phyloP scores from a whole-genome alignment of 2,888 invertebrate genomes.

The Clanis bilineata region DNA sequence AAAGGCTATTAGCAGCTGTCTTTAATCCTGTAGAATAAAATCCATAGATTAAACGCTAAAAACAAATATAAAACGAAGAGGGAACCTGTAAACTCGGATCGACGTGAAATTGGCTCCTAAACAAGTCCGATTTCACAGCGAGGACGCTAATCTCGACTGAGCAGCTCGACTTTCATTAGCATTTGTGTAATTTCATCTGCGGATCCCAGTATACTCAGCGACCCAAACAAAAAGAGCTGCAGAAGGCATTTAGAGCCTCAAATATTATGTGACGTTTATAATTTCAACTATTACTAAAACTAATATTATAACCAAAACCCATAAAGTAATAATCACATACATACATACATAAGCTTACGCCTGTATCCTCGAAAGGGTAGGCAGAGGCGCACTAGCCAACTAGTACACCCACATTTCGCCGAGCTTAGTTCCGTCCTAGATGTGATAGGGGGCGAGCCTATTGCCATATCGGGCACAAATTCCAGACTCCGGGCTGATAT shows the following conservation, averaged over 20 bases:
- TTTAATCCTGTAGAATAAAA: not conserved
- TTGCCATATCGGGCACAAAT: no score
- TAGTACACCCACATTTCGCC: no score
- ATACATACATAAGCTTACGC: no score
- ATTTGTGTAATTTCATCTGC: slow-evolving; percentile 74
- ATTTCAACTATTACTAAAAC: no score
- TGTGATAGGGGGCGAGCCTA: no score
- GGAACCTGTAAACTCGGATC: slow-evolving; percentile 30
- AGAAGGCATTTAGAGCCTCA: no score
- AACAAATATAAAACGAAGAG: slow-evolving; percentile 28
- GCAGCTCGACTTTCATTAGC: slow-evolving; percentile 70
- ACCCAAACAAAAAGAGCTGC: slow-evolving; percentile 1
- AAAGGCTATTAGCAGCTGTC: not conserved
- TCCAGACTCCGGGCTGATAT: no score
- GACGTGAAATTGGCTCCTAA: slow-evolving; percentile 53
- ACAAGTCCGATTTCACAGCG: slow-evolving; percentile 61
- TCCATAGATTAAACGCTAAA: slow-evolving; percentile 22
- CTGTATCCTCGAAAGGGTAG: no score
- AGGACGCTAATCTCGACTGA: slow-evolving; percentile 63
- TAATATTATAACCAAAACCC: no score
- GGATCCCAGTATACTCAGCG: slow-evolving; percentile 35
- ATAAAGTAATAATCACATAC: no score
- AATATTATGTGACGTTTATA: not conserved
- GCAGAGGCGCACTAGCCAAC: no score
- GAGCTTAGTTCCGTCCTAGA: no score